phyloP scores from a whole-genome alignment of 2,888 invertebrate genomes.

The Cosmia pyralina region DNA sequence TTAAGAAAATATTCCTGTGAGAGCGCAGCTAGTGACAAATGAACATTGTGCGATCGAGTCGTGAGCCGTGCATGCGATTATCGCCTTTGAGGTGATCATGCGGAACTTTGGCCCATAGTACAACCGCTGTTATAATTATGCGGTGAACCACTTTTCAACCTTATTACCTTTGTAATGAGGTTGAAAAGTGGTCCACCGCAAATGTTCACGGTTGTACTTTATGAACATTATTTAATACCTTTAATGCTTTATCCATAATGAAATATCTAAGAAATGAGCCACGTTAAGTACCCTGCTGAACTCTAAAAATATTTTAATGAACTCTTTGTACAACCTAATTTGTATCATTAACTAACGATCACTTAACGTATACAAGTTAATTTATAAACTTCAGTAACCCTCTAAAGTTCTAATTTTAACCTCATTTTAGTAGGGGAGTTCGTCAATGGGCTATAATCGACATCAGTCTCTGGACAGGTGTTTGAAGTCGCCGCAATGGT shows the following conservation, averaged over 20 bases:
- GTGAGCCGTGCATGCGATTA: too few relatives aligned
- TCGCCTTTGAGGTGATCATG: too few relatives aligned
- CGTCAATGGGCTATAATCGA: slow-evolving; percentile 20
- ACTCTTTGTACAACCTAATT: slow-evolving; percentile 10
- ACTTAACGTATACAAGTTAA: slow-evolving; percentile 46
- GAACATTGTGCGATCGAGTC: too few relatives aligned
- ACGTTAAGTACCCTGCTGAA: background rate
- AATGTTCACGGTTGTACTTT: background rate
- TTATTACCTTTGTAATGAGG: too few relatives aligned
- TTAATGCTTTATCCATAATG: background rate
- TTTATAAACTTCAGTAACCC: slow-evolving; percentile 33
- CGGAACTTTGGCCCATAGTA: too few relatives aligned
- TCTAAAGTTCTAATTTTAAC: slow-evolving; percentile 35
- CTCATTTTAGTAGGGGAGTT: slow-evolving; percentile 18
- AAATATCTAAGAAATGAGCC: background rate
- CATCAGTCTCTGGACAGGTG: slow-evolving; percentile 26
- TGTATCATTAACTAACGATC: slow-evolving; percentile 39
- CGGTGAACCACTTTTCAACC: too few relatives aligned
- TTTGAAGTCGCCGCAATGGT: slow-evolving; percentile 29
- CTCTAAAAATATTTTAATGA: slow-evolving; percentile 28
- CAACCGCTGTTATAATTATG: too few relatives aligned
- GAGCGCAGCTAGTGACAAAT: too few relatives aligned
- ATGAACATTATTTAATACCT: background rate
- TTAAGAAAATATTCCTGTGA: too few relatives aligned
- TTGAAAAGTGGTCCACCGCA: too few relatives aligned